A percentile compares a stretch with the other conserved stretches of the same genome.
Conservation (phyloP, 2,888 invertebrate genomes). For the Pollenia griseotomentosa region DNA sequence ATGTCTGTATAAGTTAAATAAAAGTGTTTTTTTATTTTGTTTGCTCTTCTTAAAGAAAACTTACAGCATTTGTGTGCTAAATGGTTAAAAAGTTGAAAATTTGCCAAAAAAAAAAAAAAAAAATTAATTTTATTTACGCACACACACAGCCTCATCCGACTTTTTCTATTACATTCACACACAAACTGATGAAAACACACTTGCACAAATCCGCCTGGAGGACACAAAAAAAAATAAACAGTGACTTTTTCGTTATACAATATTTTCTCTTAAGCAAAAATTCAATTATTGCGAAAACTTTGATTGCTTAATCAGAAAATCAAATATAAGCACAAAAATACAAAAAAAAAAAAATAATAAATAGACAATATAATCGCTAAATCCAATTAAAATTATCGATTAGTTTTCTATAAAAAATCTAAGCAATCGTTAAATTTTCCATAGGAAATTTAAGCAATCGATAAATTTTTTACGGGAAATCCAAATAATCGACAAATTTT, state of each 20-base stretch:
- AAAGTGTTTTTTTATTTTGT: slow-evolving; percentile 6
- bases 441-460: too few relatives aligned
- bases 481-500: too few relatives aligned
- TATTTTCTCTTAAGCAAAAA: not conserved
- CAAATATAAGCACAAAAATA: not conserved
- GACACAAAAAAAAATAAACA: not conserved
- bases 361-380: too few relatives aligned
- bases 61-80: slow-evolving; percentile 38
- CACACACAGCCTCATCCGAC: not conserved
- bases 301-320: not conserved
- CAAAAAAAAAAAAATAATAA: not conserved
- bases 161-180: not conserved
- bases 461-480: too few relatives aligned
- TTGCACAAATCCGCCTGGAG: too few relatives aligned
- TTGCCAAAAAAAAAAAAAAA: slow-evolving; percentile 15
- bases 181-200: not conserved
- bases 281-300: slow-evolving; percentile 11
- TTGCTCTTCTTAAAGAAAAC: not conserved
- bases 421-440: too few relatives aligned
- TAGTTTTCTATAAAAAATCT: too few relatives aligned
- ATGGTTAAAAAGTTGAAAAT: slow-evolving; percentile 42
- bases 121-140: not conserved
- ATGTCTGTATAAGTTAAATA: slow-evolving; percentile 37
- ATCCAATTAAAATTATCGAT: too few relatives aligned
- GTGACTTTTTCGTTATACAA: not conserved